phyloP scores from a whole-genome alignment of 2,797 vertebrate genomes.

The Monodelphis domestica region DNA sequence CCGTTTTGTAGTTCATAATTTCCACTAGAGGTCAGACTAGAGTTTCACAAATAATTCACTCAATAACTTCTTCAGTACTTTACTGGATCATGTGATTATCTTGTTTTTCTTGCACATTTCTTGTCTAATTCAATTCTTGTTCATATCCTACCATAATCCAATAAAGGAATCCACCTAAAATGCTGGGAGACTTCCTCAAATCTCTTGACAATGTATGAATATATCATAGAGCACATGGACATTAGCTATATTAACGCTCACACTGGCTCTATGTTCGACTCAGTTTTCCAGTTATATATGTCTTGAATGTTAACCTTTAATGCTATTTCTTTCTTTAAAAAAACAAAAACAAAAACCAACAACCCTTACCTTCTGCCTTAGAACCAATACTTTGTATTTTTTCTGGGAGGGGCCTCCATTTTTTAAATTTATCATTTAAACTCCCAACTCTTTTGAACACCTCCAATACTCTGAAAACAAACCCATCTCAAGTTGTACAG shows the following conservation, averaged over 20 bases:
- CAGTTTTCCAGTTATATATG: not conserved
- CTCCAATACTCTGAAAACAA: no score
- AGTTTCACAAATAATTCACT: not conserved
- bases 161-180: not conserved
- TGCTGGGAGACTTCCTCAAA: not conserved
- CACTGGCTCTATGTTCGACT: not conserved
- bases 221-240: not conserved
- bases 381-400: no score
- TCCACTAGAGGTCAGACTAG: constrained; percentile 34
- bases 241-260: not conserved
- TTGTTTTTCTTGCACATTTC: no score
- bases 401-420: constrained; percentile 48
- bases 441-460: constrained; percentile 56
- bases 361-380: no score
- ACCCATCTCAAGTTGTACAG: constrained; percentile 33
- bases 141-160: not conserved
- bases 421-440: constrained; percentile 65
- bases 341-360: no score
- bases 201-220: not conserved
- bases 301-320: not conserved
- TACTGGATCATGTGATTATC: no score
- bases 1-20: constrained; percentile 40
- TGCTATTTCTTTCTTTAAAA: no score
- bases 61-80: no score
- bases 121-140: not conserved